A percentile compares a stretch with the other conserved stretches of the same genome.
These are phyloP conservation scores for Gyps fulvus DNA, from an alignment of 2,113 vertebrate genomes.

Conservation along the genomic window DNA sequence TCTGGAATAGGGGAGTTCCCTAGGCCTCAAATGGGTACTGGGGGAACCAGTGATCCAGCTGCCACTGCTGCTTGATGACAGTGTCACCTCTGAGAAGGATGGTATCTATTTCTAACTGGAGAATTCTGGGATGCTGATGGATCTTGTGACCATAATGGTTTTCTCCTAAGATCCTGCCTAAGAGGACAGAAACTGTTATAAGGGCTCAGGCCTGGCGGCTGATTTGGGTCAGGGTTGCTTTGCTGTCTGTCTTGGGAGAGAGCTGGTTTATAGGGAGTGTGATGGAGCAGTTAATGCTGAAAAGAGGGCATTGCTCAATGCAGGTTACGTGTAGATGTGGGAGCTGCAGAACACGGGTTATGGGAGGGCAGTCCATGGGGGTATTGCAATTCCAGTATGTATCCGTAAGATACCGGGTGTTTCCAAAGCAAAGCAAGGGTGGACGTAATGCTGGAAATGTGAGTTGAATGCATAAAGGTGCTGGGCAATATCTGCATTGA, in stretches of 20 bases:
- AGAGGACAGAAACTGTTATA: neutral
- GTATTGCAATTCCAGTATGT: conserved; percentile 73
- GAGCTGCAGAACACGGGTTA: neutral
- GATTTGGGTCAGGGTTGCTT: neutral
- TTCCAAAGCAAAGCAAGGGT: conserved; percentile 91
- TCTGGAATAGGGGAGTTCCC: neutral
- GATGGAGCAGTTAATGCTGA: neutral
- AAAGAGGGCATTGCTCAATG: neutral
- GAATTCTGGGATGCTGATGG: neutral
- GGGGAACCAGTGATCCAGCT: neutral
- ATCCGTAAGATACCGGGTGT: conserved; percentile 83
- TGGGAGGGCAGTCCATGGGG: conserved; percentile 42
- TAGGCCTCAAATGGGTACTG: neutral
- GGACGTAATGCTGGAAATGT: conserved; percentile 77
- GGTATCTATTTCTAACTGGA: neutral
- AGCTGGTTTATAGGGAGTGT: neutral
- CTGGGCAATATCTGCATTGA: conserved; percentile 83
- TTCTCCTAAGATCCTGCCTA: neutral
- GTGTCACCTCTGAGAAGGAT: neutral
- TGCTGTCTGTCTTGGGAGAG: neutral
- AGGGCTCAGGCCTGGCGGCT: neutral
- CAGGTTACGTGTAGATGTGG: neutral
- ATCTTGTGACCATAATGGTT: neutral
- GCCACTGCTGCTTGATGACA: neutral
- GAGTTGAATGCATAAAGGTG: conserved; percentile 86